Evolutionary conservation across 1,140 invertebrate genomes (phyloP), one percentile per base, ranked within the genome.

Genomic region (Ceratina calcarata): DNA sequence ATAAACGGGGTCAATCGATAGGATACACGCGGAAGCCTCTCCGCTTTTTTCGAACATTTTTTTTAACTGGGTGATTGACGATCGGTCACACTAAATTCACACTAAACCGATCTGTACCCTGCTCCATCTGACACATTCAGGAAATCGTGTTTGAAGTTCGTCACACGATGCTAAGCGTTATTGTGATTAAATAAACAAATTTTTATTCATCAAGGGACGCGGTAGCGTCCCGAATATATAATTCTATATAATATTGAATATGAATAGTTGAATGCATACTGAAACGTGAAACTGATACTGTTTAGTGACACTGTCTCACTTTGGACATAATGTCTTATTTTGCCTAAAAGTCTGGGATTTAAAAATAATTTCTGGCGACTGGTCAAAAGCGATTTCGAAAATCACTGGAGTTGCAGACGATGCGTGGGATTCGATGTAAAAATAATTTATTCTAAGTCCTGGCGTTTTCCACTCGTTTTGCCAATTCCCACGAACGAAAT

Each of bases 1-100:
- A 51, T 70, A 78, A 70, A 57, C 53, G 4, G 7, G 75, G 75
- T 78, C 75, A 45, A 78, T 78, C 75, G 45, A 78, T 78, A 62
- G 27, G 15, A 37, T 62, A n/a, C 15, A 60, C 58, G 27, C 20
- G 75, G 58, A 61, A 67, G 0, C 18, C n/a, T 70, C 27, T 62
- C 4, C 1, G 2, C 22, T 70, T 45, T 10, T 57, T 37, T 62
- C 53, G 57, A 62, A 45, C 49, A 78, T 22, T 67, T 74, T 74
- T 53, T 24, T 7, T 22, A 72, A 62, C 18, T 18, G 45, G 70
- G 70, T 72, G 58, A 72, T 6, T 22, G 68, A 1, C 45, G 22
- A 20, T 53, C 22, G n/a, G 22, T 24, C n/a, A 57, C 6, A 4
- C 4, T 18, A 16, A 15, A 57, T n/a, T 18, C 55, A n/a, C 55